These are phyloP conservation scores for Aegithalos caudatus DNA, from an alignment of 2,113 vertebrate species.

Conservation along the genomic window DNA sequence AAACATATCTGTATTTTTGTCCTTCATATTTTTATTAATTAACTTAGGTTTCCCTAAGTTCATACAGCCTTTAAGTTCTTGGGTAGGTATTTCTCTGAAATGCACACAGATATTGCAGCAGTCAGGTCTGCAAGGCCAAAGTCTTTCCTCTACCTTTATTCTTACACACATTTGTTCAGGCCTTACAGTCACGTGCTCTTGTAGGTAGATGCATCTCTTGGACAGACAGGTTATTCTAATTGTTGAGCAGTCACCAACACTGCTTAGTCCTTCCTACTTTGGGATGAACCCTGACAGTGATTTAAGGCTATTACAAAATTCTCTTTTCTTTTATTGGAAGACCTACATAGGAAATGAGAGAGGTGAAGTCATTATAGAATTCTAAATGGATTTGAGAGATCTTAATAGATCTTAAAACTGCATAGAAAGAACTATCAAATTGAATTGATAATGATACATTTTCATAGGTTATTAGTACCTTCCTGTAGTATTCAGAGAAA, in stretches of 20 bases:
- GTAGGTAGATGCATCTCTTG: not conserved
- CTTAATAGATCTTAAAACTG: not conserved
- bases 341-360: not conserved
- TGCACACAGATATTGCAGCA: not conserved
- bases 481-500: not conserved
- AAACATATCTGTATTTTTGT: not conserved
- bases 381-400: not conserved
- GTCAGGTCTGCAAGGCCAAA: not conserved
- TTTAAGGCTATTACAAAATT: not conserved
- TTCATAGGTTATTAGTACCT: not conserved
- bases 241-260: not conserved
- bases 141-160: not conserved
- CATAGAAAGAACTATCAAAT: not conserved
- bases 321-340: not conserved
- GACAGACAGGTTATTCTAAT: not conserved
- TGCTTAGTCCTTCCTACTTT: not conserved
- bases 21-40: not conserved
- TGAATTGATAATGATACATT: not conserved
- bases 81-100: not conserved
- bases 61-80: not conserved
- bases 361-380: not conserved
- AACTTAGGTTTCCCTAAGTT: not conserved
- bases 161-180: not conserved
- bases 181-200: not conserved
- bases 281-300: not conserved